Evolutionary conservation across 2,888 invertebrate genomes (phyloP).

Genomic region (Phortica okadai): DNA sequence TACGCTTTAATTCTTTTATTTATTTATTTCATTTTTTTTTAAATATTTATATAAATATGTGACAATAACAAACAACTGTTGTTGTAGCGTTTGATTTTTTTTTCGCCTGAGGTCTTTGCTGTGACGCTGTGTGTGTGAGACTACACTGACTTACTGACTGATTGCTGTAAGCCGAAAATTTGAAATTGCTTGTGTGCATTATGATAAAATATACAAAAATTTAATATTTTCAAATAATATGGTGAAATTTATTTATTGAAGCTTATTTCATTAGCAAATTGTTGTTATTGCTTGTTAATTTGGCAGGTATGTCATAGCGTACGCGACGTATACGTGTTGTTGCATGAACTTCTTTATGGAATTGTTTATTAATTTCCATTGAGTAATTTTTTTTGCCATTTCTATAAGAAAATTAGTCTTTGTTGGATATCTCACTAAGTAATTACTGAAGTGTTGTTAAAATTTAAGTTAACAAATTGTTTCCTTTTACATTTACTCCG

Average conservation of each 20-base stretch:
- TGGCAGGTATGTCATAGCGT: too few relatives aligned
- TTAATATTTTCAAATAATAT: not conserved
- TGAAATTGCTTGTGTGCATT: not conserved
- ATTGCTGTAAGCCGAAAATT: constrained; percentile 23
- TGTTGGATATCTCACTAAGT: too few relatives aligned
- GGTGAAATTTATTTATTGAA: too few relatives aligned
- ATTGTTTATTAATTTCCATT: too few relatives aligned
- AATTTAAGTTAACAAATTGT: not conserved
- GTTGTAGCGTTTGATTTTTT: not conserved
- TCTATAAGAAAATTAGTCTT: too few relatives aligned
- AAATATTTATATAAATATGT: constrained; percentile 19
- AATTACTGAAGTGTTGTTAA: too few relatives aligned
- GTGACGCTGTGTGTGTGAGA: not conserved
- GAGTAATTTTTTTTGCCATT: too few relatives aligned
- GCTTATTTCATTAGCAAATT: not conserved
- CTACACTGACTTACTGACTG: constrained; percentile 31
- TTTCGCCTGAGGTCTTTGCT: not conserved
- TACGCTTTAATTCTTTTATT: not conserved
- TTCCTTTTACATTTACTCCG: not conserved
- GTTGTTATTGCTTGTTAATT: too few relatives aligned
- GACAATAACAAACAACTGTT: constrained; percentile 18
- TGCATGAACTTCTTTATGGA: too few relatives aligned
- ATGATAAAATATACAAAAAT: not conserved
- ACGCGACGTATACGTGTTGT: too few relatives aligned
- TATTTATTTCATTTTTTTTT: not conserved